These are phyloP conservation scores for Dromius quadrimaculatus DNA, from an alignment of 2,888 invertebrate genomes.

Conservation along the genomic window DNA sequence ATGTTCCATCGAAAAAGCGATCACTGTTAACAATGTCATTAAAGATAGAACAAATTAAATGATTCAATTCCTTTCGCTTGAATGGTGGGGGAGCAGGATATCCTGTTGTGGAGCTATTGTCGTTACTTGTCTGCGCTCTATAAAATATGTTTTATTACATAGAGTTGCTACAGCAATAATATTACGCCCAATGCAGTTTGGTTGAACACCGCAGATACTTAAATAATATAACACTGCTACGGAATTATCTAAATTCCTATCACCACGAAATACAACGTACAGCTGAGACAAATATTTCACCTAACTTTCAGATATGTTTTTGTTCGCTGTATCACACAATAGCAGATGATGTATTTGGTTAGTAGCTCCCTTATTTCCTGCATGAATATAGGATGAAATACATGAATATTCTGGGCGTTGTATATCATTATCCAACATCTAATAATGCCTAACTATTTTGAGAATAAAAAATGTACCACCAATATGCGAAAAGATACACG, in stretches of 20 bases:
- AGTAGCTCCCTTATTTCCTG: no score
- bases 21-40: constrained; percentile 58
- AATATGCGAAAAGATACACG: no score
- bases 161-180: constrained; percentile 48
- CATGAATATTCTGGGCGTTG: no score
- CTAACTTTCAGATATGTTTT: no score
- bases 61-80: constrained; percentile 57
- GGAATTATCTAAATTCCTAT: constrained; percentile 39
- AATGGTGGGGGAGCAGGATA: constrained; percentile 8
- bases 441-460: no score
- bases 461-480: no score
- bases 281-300: constrained; percentile 14
- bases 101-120: constrained; percentile 31
- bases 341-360: no score
- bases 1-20: constrained; percentile 25
- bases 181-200: constrained; percentile 46
- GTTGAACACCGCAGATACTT: constrained; percentile 47
- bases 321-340: no score
- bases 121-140: constrained; percentile 39
- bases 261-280: constrained; percentile 41
- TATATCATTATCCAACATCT: no score
- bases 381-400: no score
- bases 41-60: constrained; percentile 61
- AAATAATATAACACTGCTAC: constrained; percentile 43
- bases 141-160: constrained; percentile 51